A percentile compares a stretch with the other conserved stretches of the same genome.
Conservation (phyloP, 2,113 vertebrate genomes). For the Cryptotis parvus region DNA sequence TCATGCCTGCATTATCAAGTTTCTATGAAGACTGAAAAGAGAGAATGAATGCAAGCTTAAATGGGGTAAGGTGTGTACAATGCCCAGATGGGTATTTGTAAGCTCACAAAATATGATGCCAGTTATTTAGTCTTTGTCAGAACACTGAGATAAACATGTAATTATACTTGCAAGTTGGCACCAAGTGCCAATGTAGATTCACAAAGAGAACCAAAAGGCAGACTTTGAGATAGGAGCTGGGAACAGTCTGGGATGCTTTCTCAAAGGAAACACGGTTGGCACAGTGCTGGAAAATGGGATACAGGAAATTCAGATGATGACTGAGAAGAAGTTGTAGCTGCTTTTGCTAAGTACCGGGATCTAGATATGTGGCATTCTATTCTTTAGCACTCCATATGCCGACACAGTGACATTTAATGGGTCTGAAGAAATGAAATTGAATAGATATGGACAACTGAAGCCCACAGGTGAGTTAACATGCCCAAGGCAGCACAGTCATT, state of each 20-base stretch:
- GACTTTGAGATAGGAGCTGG: neutral
- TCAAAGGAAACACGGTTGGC: neutral
- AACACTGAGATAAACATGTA: neutral
- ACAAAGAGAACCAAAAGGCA: slow-evolving; percentile 10
- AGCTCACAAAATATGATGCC: neutral
- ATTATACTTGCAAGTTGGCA: neutral
- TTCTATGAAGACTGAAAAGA: neutral
- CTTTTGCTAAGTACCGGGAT: neutral
- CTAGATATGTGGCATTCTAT: neutral
- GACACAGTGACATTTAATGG: neutral
- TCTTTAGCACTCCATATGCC: neutral
- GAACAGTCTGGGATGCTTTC: neutral
- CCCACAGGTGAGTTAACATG: neutral
- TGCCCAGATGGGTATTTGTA: neutral
- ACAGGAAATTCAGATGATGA: neutral
- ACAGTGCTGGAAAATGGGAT: neutral
- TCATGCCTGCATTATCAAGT: neutral
- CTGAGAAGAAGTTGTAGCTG: neutral
- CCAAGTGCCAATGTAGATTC: neutral
- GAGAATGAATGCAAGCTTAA: neutral
- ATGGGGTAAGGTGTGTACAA: neutral
- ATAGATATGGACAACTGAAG: neutral
- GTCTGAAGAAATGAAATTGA: neutral
- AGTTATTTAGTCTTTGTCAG: neutral
- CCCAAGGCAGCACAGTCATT: neutral